These are phyloP conservation scores for Empis livida DNA, from an alignment of 2,888 invertebrate genomes.

Conservation along the genomic window DNA sequence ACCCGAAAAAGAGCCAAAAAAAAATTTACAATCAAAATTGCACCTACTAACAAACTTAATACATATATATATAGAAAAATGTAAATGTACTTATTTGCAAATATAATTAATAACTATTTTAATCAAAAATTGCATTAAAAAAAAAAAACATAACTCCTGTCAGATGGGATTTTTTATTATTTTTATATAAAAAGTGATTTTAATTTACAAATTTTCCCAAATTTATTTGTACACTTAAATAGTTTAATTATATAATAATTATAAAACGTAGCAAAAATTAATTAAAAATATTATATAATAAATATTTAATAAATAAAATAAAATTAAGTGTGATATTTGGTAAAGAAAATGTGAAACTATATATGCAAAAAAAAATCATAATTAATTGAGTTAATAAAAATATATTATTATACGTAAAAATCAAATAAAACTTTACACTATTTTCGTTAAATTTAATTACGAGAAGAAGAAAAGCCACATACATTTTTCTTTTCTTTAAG, in stretches of 20 bases:
- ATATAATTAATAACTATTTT: too few species aligned
- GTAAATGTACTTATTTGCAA: too few species aligned
- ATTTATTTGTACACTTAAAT: neutral
- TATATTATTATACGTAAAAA: neutral
- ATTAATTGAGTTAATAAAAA: too few species aligned
- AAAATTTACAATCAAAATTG: too few species aligned
- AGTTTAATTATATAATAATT: neutral
- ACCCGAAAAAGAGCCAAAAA: too few species aligned
- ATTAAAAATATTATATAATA: neutral
- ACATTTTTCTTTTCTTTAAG: neutral
- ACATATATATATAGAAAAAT: too few species aligned
- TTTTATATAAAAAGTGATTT: neutral
- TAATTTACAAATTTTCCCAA: neutral
- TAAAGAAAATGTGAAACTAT: neutral
- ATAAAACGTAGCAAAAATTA: neutral
- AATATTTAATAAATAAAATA: neutral
- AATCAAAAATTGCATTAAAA: neutral
- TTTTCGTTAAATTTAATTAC: too few species aligned
- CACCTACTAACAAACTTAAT: too few species aligned
- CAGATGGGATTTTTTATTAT: conserved; percentile 26
- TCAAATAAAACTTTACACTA: too few species aligned
- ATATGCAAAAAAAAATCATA: too few species aligned
- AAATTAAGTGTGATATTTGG: neutral
- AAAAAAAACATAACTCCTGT: conserved; percentile 30
- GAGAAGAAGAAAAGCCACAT: too few species aligned